Conservation (phyloP, 1,140 invertebrate genomes). For the Zaprionus camerounensis region DNA sequence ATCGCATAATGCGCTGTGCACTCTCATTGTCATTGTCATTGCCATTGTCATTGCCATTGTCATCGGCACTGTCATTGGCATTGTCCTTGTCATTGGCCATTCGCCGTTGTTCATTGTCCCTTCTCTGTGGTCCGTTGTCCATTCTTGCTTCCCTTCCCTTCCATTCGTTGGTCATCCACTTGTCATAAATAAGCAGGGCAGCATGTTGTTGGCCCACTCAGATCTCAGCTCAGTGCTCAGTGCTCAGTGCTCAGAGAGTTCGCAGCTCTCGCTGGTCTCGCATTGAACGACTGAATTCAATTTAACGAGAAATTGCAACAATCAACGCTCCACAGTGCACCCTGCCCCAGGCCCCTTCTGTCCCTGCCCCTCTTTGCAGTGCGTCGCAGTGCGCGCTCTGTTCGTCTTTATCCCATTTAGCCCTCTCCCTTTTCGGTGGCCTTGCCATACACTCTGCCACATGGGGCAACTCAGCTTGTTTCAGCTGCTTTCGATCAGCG, state of each 20-base stretch:
- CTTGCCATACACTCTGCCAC: not conserved
- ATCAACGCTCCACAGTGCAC: constrained; percentile 62
- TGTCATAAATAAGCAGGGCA: constrained; percentile 78
- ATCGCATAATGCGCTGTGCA: constrained; percentile 65
- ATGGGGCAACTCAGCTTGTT: not conserved
- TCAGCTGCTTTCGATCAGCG: not conserved
- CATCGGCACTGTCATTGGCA: constrained; percentile 37
- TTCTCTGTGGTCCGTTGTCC: not conserved
- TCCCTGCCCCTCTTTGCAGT: not conserved
- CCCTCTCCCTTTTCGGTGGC: not conserved
- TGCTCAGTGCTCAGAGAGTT: constrained; percentile 18
- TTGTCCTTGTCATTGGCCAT: constrained; percentile 31
- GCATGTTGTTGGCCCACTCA: constrained; percentile 40
- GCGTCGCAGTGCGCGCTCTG: not conserved
- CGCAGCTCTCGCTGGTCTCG: constrained; percentile 49
- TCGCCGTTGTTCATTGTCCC: constrained; percentile 13
- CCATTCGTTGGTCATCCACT: constrained; percentile 41
- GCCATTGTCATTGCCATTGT: constrained; percentile 40
- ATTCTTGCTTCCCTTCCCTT: not conserved
- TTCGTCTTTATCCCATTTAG: constrained; percentile 18
- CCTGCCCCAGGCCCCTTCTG: constrained; percentile 8
- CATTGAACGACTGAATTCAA: constrained; percentile 78
- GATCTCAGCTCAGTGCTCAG: constrained; percentile 23
- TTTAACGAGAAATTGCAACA: constrained; percentile 82
- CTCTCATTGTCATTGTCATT: constrained; percentile 52